phyloP scores from a whole-genome alignment of 2,113 vertebrate genomes.

The Pholis gunnellus region DNA sequence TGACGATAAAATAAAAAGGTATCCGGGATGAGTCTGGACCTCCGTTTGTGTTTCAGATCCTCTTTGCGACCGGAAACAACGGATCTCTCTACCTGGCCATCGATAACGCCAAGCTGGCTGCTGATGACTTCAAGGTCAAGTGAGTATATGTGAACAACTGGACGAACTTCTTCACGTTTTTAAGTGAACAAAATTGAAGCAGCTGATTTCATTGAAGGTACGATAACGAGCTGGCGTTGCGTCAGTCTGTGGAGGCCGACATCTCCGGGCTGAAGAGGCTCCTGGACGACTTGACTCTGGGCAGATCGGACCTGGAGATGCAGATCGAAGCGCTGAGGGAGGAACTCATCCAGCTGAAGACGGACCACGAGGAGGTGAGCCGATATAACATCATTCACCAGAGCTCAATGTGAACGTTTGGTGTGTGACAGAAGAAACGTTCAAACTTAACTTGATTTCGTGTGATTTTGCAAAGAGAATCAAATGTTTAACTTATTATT shows the following conservation, averaged over 20 bases:
- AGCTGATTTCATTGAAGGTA: slow-evolving; percentile 75
- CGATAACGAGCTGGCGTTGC: slow-evolving; percentile 87
- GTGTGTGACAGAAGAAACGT: background rate
- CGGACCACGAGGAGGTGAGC: slow-evolving; percentile 86
- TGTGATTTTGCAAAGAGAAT: background rate
- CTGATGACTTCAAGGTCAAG: slow-evolving; percentile 87
- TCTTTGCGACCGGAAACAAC: slow-evolving; percentile 67
- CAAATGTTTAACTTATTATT: no score
- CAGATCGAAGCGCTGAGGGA: slow-evolving; percentile 82
- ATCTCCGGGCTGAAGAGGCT: slow-evolving; percentile 82
- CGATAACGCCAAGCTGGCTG: slow-evolving; percentile 86
- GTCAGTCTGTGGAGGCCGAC: slow-evolving; percentile 87
- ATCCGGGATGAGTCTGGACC: background rate
- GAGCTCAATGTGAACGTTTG: no score
- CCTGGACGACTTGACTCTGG: slow-evolving; percentile 83
- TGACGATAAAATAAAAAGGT: background rate
- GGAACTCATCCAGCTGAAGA: slow-evolving; percentile 86
- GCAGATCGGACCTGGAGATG: slow-evolving; percentile 80
- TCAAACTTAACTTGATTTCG: no score
- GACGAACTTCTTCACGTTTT: no score
- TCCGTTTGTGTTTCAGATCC: slow-evolving; percentile 71
- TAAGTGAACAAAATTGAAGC: no score
- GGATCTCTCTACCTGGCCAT: slow-evolving; percentile 78
- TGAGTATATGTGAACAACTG: slow-evolving; percentile 44
- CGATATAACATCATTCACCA: background rate